Conservation (phyloP, 1,140 invertebrate genomes). For the Cheumatopsyche charites region DNA sequence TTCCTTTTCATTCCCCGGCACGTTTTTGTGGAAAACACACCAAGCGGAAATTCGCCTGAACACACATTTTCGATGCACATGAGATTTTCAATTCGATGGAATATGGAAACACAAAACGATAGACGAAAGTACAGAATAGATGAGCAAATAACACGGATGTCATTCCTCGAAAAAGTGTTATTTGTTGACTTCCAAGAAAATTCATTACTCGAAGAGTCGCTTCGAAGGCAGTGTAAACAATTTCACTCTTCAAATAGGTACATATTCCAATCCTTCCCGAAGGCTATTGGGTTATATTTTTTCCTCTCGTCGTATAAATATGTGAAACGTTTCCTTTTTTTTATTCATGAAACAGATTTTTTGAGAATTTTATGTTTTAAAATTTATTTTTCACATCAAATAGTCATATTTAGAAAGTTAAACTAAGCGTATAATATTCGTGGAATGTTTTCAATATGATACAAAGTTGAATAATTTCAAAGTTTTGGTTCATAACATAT, state of each 20-base stretch:
- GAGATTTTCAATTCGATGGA: not conserved
- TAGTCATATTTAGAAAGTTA: no score
- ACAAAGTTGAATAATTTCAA: no score
- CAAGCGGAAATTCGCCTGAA: no score
- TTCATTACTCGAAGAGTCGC: not conserved
- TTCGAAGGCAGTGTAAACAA: not conserved
- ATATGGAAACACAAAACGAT: not conserved
- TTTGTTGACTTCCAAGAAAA: constrained; percentile 25
- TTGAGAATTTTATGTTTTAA: no score
- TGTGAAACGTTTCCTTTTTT: constrained; percentile 6
- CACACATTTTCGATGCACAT: not conserved
- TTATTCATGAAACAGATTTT: constrained; percentile 1
- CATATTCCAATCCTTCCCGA: not conserved
- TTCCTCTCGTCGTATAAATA: not conserved
- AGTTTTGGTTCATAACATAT: no score
- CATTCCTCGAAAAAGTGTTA: not conserved
- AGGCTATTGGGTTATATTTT: not conserved
- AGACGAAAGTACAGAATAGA: not conserved
- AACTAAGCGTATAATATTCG: no score
- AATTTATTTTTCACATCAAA: no score
- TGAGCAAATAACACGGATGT: not conserved
- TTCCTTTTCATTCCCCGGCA: no score
- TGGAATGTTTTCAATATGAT: no score
- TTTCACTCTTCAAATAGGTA: no score
- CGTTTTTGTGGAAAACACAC: no score